Base-by-base conservation (phyloP, 2,888 invertebrate genomes). In the Athalia circularis region DNA sequence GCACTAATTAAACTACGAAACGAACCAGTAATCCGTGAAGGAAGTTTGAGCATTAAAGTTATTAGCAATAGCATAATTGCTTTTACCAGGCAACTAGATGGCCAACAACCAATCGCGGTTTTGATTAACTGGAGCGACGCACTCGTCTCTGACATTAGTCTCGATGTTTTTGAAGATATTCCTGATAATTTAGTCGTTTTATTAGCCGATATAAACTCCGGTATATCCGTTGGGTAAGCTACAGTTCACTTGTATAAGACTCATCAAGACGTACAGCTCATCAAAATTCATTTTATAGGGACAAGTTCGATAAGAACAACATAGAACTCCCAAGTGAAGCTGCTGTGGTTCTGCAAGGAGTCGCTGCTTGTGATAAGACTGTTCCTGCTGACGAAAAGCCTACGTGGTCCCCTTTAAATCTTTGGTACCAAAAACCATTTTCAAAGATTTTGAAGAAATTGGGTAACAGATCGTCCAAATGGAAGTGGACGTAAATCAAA, bases 11-110 rank as follows among this genome's bases (percentile, higher is more conserved):
- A 62, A 3, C 88, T 93, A 0, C 92, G 93, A 48, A 86, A 87
- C 52, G 88, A 91, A 72, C 83, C 87, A 0, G 89, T 92, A 0
- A 84, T 92, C 0, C 90, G 90, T 6, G 89, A 91, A 59, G 92
- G 92, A 0, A 84, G 84, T 9, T 85, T 88, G 80, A 85, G 88
- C 75, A 80, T 91, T 62, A 61, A 62, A 75, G 75, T 75, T 48
- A 75, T 75, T 29, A 52, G 4, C 45, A 54, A 81, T 43, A 80
- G 80, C 65, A 29, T 82, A 4, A 64, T 83, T 9, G 70, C 78
- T 13, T 81, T 83, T 15, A 79, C 78, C 8, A 80, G 83, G 81
- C 81, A 79, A 68, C 13, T 79, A 4, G 54, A 61, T 65, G 59
- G 11, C 29, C 8, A 67, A 5, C 6, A 59, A 6, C 48, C 77